Conservation (phyloP, 2,113 vertebrate species). For the Tympanuchus pallidicinctus region DNA sequence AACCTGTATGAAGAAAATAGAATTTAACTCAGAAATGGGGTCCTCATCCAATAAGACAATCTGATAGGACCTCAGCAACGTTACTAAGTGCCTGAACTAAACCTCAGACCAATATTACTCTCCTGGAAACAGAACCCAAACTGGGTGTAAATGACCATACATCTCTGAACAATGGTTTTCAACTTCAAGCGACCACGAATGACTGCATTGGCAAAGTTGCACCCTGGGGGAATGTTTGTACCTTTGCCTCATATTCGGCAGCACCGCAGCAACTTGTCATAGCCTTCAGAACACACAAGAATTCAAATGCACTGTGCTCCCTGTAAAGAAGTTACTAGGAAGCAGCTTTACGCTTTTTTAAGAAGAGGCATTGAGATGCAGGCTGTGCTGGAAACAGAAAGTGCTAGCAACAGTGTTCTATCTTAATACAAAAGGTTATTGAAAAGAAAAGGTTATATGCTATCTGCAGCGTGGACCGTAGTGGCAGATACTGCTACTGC, state of each 20-base stretch:
- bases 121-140: background rate
- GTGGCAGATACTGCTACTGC: background rate
- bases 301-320: background rate
- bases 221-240: background rate
- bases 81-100: background rate
- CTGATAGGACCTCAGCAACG: background rate
- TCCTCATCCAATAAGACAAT: background rate
- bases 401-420: background rate
- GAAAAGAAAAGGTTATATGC: background rate
- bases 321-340: background rate
- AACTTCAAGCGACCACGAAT: background rate
- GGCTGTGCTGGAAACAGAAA: background rate
- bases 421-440: background rate
- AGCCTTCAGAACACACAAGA: background rate
- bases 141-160: background rate
- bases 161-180: background rate
- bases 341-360: background rate
- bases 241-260: background rate
- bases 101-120: background rate
- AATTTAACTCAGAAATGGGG: background rate
- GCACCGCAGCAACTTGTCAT: background rate
- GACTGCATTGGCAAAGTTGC: background rate
- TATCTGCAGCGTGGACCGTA: background rate
- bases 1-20: conserved; percentile 69
- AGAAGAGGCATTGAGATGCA: background rate